phyloP scores from a whole-genome alignment of 2,113 vertebrate genomes.

The Axis porcinus region DNA sequence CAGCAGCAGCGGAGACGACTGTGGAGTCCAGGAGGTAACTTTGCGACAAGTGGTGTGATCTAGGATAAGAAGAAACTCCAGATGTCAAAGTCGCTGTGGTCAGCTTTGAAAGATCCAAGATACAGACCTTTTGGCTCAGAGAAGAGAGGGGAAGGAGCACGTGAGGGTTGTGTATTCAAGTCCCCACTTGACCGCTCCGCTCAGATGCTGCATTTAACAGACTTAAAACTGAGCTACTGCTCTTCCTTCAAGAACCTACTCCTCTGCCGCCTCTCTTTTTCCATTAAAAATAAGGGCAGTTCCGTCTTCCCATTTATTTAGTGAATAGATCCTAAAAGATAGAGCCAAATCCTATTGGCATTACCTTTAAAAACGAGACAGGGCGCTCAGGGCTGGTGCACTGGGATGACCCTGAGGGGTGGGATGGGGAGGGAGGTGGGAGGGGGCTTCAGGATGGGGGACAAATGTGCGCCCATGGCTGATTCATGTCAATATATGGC shows the following conservation, averaged over 20 bases:
- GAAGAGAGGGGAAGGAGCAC: background rate
- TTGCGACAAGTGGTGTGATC: background rate
- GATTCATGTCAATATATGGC: too few species aligned
- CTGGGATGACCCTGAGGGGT: too few species aligned
- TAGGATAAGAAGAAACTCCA: background rate
- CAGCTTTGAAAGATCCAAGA: background rate
- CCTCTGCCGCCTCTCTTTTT: background rate
- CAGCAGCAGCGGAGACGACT: background rate
- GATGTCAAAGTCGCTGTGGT: background rate
- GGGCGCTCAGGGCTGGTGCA: too few species aligned
- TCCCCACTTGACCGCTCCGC: background rate
- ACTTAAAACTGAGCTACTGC: background rate
- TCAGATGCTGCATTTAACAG: background rate
- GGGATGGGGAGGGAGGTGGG: too few species aligned
- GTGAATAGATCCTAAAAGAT: background rate
- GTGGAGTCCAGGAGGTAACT: background rate
- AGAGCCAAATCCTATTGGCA: background rate
- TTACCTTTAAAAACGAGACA: background rate
- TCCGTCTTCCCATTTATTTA: background rate
- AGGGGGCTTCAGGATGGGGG: too few species aligned
- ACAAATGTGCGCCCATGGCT: too few species aligned
- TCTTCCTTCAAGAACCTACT: background rate
- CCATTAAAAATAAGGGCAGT: background rate
- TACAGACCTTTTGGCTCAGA: background rate
- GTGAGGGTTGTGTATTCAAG: background rate